Evolutionary conservation across 2,797 vertebrate genomes (phyloP), one percentile per base, ranked within the genome.

Genomic region (Huso huso): DNA sequence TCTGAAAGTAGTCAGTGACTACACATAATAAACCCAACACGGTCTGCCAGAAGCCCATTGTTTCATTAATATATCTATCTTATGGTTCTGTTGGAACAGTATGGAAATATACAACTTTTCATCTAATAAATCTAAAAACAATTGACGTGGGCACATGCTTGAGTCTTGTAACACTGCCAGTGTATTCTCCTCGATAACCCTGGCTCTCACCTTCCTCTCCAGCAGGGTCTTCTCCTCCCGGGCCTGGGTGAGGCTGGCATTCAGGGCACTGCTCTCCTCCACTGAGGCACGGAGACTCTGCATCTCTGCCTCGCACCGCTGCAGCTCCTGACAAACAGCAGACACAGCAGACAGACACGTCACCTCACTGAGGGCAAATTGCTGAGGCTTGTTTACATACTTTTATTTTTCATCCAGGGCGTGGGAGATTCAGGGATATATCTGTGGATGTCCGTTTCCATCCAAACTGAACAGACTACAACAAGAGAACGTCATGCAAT

Each of bases 221-320:
- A 93, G 81, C 62, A 89, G 70, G 59, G 78, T 78, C 72, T 91
- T 91, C 69, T 93, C 90, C 74, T 81, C 89, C 68, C 87, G 90
- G 48, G 92, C 84, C 70, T 92, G 84, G 12, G 85, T 84, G 53
- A 88, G 89, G 61, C 83, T 86, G 71, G 81, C 77, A 65, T 86
- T 91, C 48, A 91, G 76, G 0, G 81, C 80, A 75, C 86, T 86
- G 61, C 85, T 90, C 70, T 89, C 88, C 69, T 86, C 84, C 69
- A 88, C 80, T 62, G 85, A 73, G 10, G 78, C 84, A 73, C 85
- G 87, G 68, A 93, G 76, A 67, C 75, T 84, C 3, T 75, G 85
- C 72, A 93, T 83, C 70, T 93, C 92, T 9, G 79, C 81, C 66
- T 88, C 89, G 51, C 84, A 85, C 12, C 84, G 85, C 73, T 89